Conservation (phyloP, 2,113 vertebrate species). For the Epinephelus moara region DNA sequence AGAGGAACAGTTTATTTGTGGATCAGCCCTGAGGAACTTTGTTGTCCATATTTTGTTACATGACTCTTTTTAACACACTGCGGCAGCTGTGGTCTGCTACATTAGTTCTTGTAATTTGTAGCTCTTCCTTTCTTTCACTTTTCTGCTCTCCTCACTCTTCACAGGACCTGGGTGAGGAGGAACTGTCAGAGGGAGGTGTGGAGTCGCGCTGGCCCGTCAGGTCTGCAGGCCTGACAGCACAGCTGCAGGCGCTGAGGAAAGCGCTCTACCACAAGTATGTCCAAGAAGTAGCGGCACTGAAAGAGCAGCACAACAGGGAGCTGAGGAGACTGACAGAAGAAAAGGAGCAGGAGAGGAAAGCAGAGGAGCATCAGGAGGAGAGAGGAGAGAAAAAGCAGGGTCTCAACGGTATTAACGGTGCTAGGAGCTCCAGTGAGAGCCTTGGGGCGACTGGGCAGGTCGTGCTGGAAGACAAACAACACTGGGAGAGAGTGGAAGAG, state of each 20-base stretch:
- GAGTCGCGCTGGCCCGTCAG: slow-evolving; percentile 37
- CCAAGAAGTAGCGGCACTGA: slow-evolving; percentile 77
- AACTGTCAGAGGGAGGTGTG: slow-evolving; percentile 54
- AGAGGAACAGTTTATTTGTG: slow-evolving; percentile 41
- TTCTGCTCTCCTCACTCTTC: slow-evolving; percentile 6
- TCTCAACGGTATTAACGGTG: slow-evolving; percentile 37
- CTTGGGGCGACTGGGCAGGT: slow-evolving; percentile 59
- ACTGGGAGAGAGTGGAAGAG: slow-evolving; percentile 90
- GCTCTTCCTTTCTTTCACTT: background rate
- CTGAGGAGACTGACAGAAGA: slow-evolving; percentile 63
- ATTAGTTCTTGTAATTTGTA: background rate
- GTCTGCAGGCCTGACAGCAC: slow-evolving; percentile 69
- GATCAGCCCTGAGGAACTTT: slow-evolving; percentile 33
- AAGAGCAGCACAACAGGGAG: slow-evolving; percentile 81
- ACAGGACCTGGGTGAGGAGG: slow-evolving; percentile 57
- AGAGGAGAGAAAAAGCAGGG: slow-evolving; percentile 49
- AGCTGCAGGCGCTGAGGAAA: slow-evolving; percentile 80
- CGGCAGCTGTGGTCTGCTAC: background rate
- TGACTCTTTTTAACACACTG: background rate
- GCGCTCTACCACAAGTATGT: slow-evolving; percentile 78
- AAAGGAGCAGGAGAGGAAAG: slow-evolving; percentile 35
- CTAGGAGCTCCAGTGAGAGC: slow-evolving; percentile 58
- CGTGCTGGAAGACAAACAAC: slow-evolving; percentile 81
- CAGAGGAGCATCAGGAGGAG: slow-evolving; percentile 31
- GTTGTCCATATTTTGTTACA: background rate